Evolutionary conservation across 2,888 invertebrate genomes (phyloP).

Genomic region (Hydrotaea diabolus): DNA sequence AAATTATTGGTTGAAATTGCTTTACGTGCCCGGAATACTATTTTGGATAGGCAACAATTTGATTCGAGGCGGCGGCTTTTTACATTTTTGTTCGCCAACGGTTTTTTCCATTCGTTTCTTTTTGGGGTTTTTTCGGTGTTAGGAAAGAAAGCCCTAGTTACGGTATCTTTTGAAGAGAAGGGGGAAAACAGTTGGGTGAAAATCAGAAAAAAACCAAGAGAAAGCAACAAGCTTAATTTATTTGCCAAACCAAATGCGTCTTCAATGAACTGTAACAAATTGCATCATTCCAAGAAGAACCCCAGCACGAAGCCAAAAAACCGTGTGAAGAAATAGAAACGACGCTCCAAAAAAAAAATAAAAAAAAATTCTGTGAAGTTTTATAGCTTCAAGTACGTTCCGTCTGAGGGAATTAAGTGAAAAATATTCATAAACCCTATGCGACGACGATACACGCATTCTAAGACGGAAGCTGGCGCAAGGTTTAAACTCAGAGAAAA

Average conservation of each 20-base stretch:
- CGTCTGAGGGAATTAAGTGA: conserved; percentile 32
- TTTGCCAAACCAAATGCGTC: conserved; percentile 42
- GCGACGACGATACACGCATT: background rate
- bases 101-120: background rate
- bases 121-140: background rate
- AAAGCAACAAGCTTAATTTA: conserved; percentile 53
- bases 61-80: conserved; percentile 14
- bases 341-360: background rate
- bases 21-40: conserved; percentile 61
- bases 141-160: conserved; percentile 14
- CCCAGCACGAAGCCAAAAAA: background rate
- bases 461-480: background rate
- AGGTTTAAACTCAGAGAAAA: conserved; percentile 1
- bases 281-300: conserved; percentile 26
- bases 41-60: conserved; percentile 17
- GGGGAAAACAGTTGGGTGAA: no score
- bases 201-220: background rate
- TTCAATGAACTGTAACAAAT: conserved; percentile 51
- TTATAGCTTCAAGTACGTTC: background rate
- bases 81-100: background rate
- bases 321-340: background rate
- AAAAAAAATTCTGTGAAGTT: no score
- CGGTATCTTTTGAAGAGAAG: background rate
- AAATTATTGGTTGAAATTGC: conserved; percentile 64
- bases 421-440: conserved; percentile 12